Conservation (phyloP, 2,797 vertebrate genomes). For the Pipistrellus kuhlii region DNA sequence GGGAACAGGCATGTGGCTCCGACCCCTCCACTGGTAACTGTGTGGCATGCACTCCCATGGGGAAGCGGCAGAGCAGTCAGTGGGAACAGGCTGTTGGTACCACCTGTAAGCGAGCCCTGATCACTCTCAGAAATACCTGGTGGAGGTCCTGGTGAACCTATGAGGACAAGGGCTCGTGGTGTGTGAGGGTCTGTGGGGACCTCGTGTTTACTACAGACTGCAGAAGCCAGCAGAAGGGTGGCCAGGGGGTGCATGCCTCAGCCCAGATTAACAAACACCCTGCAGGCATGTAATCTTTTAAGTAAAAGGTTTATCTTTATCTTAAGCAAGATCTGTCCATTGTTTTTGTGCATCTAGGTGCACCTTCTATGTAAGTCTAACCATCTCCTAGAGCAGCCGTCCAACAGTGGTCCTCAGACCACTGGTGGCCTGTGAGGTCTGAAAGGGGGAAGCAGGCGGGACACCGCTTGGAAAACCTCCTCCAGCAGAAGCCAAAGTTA, state of each 20-base stretch:
- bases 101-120: background rate
- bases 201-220: background rate
- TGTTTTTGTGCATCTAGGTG: too few relatives aligned
- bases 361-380: too few relatives aligned
- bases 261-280: background rate
- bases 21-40: background rate
- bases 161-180: background rate
- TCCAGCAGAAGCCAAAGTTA: slow-evolving; percentile 27
- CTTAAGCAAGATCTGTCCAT: too few relatives aligned
- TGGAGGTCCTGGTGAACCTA: background rate
- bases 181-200: background rate
- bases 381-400: too few relatives aligned
- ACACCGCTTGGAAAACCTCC: background rate
- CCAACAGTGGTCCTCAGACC: too few relatives aligned
- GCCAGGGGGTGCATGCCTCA: too few relatives aligned
- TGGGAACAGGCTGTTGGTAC: background rate
- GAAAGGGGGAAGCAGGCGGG: background rate
- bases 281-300: too few relatives aligned
- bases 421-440: too few relatives aligned
- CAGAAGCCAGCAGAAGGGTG: background rate
- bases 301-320: too few relatives aligned
- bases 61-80: background rate
- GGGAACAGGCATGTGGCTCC: background rate
- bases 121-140: background rate
- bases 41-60: accelerated